A percentile compares a stretch with the other conserved stretches of the same genome.
Evolutionary conservation across 92 coral and sea anemone genomes (phyloP).

Genomic region (Bergia sp.): DNA sequence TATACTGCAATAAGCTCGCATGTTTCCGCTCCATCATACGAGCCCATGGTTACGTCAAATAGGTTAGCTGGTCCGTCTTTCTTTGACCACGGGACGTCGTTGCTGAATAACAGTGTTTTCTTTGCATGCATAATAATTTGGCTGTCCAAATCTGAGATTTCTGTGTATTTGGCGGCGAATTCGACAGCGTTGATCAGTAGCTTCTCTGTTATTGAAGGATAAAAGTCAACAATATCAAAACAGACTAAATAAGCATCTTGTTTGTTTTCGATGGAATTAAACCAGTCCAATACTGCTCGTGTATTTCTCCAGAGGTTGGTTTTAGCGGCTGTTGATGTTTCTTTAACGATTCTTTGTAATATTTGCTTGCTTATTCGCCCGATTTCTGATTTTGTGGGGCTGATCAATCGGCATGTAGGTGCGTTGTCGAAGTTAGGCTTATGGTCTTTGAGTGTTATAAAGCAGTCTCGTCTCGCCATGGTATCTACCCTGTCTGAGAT

Average conservation of each 20-base stretch:
- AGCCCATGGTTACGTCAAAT: too few relatives aligned
- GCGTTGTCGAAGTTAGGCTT: conserved; percentile 45
- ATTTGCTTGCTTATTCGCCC: conserved; percentile 51
- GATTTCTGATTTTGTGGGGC: conserved; percentile 52
- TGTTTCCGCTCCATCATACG: too few relatives aligned
- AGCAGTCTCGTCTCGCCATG: conserved; percentile 7
- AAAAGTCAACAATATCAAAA: conserved; percentile 33
- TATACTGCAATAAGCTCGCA: conserved; percentile 37
- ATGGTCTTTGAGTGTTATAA: conserved; percentile 53
- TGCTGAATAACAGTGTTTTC: conserved; percentile 17
- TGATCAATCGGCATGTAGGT: conserved; percentile 44
- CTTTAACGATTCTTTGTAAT: conserved; percentile 31
- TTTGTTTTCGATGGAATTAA: conserved; percentile 29
- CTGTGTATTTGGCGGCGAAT: conserved; percentile 25
- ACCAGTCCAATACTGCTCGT: conserved; percentile 45
- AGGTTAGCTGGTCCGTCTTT: conserved; percentile 37
- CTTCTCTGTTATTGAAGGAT: conserved; percentile 25
- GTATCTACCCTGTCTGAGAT: conserved; percentile 3
- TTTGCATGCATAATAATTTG: conserved; percentile 39
- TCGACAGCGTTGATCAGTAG: conserved; percentile 37
- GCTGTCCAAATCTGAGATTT: conserved; percentile 29
- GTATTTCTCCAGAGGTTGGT: conserved; percentile 53
- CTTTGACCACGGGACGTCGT: conserved; percentile 43
- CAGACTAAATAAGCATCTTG: conserved; percentile 26
- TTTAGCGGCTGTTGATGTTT: conserved; percentile 20